A percentile compares a stretch with the other conserved stretches of the same genome.
Conservation (phyloP, 2,797 vertebrate genomes). For the Pseudopleuronectes americanus region DNA sequence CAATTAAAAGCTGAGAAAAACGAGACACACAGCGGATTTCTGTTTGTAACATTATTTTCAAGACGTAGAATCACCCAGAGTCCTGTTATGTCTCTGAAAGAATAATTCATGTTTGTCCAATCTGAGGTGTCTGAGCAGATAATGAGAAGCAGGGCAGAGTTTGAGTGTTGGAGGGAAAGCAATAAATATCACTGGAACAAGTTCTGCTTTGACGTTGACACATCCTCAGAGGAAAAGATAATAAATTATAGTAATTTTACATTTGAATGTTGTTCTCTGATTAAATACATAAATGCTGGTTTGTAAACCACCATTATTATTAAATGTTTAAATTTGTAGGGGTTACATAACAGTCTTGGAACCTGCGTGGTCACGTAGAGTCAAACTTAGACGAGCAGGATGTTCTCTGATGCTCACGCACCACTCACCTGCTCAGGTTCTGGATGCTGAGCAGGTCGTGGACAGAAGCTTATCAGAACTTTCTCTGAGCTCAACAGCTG, state of each 20-base stretch:
- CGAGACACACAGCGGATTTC: background rate
- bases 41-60: slow-evolving; percentile 13
- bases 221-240: background rate
- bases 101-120: slow-evolving; percentile 2
- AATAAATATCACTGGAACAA: background rate
- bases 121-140: background rate
- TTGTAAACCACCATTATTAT: too few species aligned
- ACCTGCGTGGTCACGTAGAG: too few species aligned
- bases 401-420: too few species aligned
- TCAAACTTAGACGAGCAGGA: too few species aligned
- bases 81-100: slow-evolving; percentile 1
- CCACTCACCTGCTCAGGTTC: too few species aligned
- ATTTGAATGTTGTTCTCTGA: too few species aligned
- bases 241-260: background rate
- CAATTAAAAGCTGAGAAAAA: background rate
- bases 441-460: too few species aligned
- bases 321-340: too few species aligned
- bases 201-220: background rate
- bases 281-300: too few species aligned
- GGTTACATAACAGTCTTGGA: too few species aligned
- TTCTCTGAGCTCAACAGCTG: too few species aligned
- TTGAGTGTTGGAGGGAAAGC: background rate
- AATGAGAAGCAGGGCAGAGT: background rate
- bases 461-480: too few species aligned
- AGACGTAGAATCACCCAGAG: background rate